Percentiles rank a stretch among this genome's conserved stretches.
Evolutionary conservation across 1,140 invertebrate species (phyloP).

Genomic region (Lamellibrachia luymesi): DNA sequence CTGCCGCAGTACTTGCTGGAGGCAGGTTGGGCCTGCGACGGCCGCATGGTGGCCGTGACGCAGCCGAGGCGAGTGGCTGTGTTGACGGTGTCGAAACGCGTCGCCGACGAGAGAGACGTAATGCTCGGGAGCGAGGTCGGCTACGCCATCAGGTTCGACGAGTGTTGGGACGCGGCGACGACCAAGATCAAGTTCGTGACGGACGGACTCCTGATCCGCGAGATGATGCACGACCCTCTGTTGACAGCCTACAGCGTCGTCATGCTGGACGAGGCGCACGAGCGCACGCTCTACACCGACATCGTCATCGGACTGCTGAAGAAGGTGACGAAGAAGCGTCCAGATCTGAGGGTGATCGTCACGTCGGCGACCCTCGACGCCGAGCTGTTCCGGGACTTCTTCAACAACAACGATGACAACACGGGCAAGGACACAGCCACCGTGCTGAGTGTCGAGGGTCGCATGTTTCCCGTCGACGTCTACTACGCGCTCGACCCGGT

Average conservation of each 20-base stretch:
- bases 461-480: slow-evolving; percentile 83
- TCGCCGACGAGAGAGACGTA: slow-evolving; percentile 84
- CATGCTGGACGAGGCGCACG: slow-evolving; percentile 95
- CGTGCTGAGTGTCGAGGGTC: slow-evolving; percentile 85
- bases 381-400: slow-evolving; percentile 61
- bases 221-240: slow-evolving; percentile 93
- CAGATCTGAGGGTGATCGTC: slow-evolving; percentile 80
- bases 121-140: slow-evolving; percentile 82
- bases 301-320: slow-evolving; percentile 91
- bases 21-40: slow-evolving; percentile 74
- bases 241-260: slow-evolving; percentile 84
- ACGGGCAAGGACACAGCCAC: slow-evolving; percentile 68
- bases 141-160: slow-evolving; percentile 90
- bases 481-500: slow-evolving; percentile 79
- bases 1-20: slow-evolving; percentile 90
- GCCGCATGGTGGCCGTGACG: slow-evolving; percentile 76
- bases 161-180: slow-evolving; percentile 65
- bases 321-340: slow-evolving; percentile 79
- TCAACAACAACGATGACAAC: slow-evolving; percentile 64
- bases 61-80: slow-evolving; percentile 90
- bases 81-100: slow-evolving; percentile 81
- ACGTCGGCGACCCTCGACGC: slow-evolving; percentile 96
- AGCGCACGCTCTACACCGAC: slow-evolving; percentile 88
- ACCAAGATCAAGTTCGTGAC: slow-evolving; percentile 96
- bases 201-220: slow-evolving; percentile 88